A percentile compares a stretch with the other conserved stretches of the same genome.
Conservation (phyloP, 2,888 invertebrate species). For the Ophion ventricosus region DNA sequence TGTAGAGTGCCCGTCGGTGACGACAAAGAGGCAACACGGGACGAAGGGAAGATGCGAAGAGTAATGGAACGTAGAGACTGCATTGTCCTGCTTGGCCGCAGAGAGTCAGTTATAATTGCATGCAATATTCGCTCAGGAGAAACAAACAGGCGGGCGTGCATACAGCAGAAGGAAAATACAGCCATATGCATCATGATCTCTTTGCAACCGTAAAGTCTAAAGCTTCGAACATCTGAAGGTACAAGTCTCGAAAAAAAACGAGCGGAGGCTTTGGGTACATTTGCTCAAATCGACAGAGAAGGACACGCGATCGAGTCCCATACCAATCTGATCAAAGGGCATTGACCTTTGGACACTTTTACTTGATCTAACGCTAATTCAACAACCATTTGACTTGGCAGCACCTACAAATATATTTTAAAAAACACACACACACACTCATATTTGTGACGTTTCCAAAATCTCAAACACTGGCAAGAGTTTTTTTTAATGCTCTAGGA, state of each 20-base stretch:
- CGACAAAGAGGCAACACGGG: constrained; percentile 3
- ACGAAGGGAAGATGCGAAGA: not conserved
- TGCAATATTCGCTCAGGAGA: constrained; percentile 32
- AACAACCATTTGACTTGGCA: too few relatives aligned
- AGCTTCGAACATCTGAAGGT: too few relatives aligned
- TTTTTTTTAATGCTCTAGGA: too few relatives aligned
- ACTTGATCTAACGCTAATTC: too few relatives aligned
- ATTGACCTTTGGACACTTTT: not conserved
- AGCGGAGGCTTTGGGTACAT: too few relatives aligned
- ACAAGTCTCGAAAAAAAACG: too few relatives aligned
- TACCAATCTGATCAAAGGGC: not conserved
- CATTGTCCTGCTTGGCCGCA: constrained; percentile 20
- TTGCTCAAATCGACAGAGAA: too few relatives aligned
- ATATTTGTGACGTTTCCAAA: too few relatives aligned
- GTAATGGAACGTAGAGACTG: constrained; percentile 9
- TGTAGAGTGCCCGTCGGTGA: not conserved
- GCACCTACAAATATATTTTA: too few relatives aligned
- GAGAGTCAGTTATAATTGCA: constrained; percentile 36
- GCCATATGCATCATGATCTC: not conserved
- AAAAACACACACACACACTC: too few relatives aligned
- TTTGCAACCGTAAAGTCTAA: not conserved
- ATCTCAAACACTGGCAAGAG: too few relatives aligned
- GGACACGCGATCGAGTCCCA: too few relatives aligned
- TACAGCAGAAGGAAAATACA: constrained; percentile 8
- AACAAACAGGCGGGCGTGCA: not conserved